phyloP scores from a whole-genome alignment of 2,797 vertebrate genomes.

The Hippocampus kuda region DNA sequence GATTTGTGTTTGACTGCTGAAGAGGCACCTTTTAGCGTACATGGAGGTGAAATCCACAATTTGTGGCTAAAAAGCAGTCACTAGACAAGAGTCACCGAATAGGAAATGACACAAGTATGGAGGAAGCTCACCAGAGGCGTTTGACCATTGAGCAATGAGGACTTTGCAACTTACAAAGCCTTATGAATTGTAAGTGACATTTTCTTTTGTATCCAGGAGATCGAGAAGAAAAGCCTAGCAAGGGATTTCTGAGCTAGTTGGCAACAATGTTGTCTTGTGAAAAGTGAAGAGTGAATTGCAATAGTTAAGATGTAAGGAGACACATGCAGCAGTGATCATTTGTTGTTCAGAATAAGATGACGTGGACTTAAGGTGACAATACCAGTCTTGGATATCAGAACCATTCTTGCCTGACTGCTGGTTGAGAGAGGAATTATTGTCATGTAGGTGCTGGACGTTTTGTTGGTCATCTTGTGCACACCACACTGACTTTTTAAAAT shows the following conservation, averaged over 20 bases:
- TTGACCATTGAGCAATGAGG: neutral
- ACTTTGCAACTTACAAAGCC: too few relatives aligned
- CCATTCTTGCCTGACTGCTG: too few relatives aligned
- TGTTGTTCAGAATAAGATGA: neutral
- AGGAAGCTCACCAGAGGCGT: neutral
- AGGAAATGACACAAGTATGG: neutral
- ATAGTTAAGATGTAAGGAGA: neutral
- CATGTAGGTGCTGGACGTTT: too few relatives aligned
- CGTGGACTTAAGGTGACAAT: neutral
- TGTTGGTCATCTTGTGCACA: too few relatives aligned
- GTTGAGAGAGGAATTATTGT: neutral
- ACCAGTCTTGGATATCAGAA: neutral
- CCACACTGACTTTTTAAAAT: too few relatives aligned
- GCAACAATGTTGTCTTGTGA: too few relatives aligned
- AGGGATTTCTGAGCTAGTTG: too few relatives aligned
- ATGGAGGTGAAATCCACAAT: neutral
- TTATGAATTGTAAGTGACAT: neutral
- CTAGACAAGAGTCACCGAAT: neutral
- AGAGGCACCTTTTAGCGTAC: neutral
- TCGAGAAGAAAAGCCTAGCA: too few relatives aligned
- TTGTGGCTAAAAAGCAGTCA: neutral
- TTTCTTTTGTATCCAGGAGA: neutral
- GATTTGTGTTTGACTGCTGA: neutral
- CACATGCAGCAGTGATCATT: neutral
- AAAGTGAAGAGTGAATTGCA: too few relatives aligned